Base-by-base conservation (phyloP, 2,797 vertebrate species). In the Siniperca obscura region DNA sequence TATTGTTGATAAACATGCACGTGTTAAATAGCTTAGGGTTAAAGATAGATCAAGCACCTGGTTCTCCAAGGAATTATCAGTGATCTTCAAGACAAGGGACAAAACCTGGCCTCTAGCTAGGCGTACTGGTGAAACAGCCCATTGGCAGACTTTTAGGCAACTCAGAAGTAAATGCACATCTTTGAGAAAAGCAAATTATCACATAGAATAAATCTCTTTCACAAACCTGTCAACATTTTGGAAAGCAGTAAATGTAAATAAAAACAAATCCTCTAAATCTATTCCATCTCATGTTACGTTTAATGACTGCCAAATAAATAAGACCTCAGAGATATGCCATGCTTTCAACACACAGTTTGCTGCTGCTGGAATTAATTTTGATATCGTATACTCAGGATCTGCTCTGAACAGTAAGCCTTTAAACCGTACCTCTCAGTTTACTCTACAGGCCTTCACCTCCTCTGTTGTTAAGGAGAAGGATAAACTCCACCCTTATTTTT, bases 251-350 rank as follows among this genome's bases (percentile, higher is more conserved):
- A 65, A 46, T 27, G 27, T 21, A 50, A 66, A 30, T 17, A 66
- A 46, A 46, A 16, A 44, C 44, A 30, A 48, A 50, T 30, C 42
- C 16, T 7, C 25, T 34, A 30, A 13, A 30, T 34, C 5, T 19
- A 21, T 67, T 30, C 9, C 44, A 5, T 53, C n/a, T 40, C 9
- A 40, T 55, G 67, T 38, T 38, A 25, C 13, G 16, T 52, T 48
- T 76, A 48, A 76, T 56, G 27, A n/a, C 27, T 27, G 27, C 27
- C 56, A 27, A 65, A 27, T 66, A 42, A 55, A 73, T n/a, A n/a
- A n/a, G 19, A n/a, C 69, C 8, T 56, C 52, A 42, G 36, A 70
- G 36, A 17, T 55, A n/a, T 30, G 36, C 36, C 25, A 55, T 55
- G 38, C 48, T 44, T 44, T 44, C 3, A n/a, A 62, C 69, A 62